Percentiles rank a stretch among this genome's conserved stretches.
These are phyloP conservation scores for Hylyphantes graminicola DNA, from an alignment of 1,140 invertebrate genomes.

Conservation along the genomic window DNA sequence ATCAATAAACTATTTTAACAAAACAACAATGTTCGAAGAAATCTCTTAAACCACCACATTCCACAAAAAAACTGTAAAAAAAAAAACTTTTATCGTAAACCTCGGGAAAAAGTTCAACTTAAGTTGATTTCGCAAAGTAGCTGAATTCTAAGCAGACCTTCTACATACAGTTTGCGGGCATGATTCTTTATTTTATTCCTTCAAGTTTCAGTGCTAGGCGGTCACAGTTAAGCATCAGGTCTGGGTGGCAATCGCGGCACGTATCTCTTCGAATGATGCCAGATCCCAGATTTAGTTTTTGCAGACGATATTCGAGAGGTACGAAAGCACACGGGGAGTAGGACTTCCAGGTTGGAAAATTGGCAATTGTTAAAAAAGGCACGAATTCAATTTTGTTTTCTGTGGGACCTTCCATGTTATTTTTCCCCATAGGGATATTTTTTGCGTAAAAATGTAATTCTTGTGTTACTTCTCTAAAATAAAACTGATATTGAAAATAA, in stretches of 20 bases:
- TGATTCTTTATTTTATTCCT: slow-evolving; percentile 39
- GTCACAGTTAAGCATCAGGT: slow-evolving; percentile 36
- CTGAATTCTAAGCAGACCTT: slow-evolving; percentile 41
- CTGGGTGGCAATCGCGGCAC: slow-evolving; percentile 27
- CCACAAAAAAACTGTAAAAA: neutral
- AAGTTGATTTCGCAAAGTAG: slow-evolving; percentile 43
- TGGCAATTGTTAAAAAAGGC: slow-evolving; percentile 47
- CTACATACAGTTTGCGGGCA: slow-evolving; percentile 27
- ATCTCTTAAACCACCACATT: slow-evolving; percentile 9
- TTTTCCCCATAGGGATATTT: neutral
- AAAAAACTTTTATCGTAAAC: no score
- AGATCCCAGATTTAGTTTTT: slow-evolving; percentile 48
- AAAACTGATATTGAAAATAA: no score
- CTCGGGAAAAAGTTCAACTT: slow-evolving; percentile 11
- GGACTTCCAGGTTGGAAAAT: slow-evolving; percentile 23
- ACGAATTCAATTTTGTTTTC: slow-evolving; percentile 40
- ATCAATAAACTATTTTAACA: no score
- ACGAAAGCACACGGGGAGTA: neutral
- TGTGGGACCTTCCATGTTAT: slow-evolving; percentile 4
- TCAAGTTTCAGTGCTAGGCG: neutral
- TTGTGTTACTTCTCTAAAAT: no score
- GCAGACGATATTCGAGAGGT: slow-evolving; percentile 25
- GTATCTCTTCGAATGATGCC: slow-evolving; percentile 37
- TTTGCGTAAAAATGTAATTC: no score
- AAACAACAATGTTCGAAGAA: neutral